Evolutionary conservation across 2,797 vertebrate genomes (phyloP).

Genomic region (Hippopotamyrus pictus): DNA sequence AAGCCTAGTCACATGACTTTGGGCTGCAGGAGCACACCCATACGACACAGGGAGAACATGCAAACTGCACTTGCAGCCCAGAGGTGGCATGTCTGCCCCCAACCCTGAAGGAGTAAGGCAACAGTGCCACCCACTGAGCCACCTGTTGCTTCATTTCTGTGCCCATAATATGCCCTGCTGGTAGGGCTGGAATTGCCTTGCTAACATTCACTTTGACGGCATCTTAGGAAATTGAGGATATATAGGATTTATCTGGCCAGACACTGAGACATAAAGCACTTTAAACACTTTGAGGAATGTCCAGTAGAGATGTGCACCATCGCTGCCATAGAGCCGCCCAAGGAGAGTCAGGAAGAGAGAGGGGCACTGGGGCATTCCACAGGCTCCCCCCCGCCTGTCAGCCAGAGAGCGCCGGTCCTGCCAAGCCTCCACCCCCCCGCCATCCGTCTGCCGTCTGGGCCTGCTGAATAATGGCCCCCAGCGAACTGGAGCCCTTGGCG

Average conservation of each 20-base stretch:
- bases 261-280: background rate
- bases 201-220: background rate
- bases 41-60: background rate
- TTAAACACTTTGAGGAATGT: background rate
- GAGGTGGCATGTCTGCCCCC: background rate
- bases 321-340: background rate
- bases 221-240: background rate
- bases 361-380: background rate
- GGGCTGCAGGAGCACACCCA: background rate
- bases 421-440: background rate
- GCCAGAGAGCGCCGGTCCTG: background rate
- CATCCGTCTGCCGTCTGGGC: conserved; percentile 10
- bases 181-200: background rate
- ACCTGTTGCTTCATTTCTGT: background rate
- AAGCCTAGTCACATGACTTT: background rate
- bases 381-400: background rate
- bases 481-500: conserved; percentile 29
- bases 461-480: conserved; percentile 30
- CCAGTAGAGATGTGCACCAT: background rate
- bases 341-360: background rate
- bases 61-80: background rate
- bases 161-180: background rate
- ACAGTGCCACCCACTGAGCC: background rate
- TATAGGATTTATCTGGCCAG: background rate
- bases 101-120: background rate